phyloP scores from a whole-genome alignment of 2,888 invertebrate species.

The Sarcophaga carnaria region DNA sequence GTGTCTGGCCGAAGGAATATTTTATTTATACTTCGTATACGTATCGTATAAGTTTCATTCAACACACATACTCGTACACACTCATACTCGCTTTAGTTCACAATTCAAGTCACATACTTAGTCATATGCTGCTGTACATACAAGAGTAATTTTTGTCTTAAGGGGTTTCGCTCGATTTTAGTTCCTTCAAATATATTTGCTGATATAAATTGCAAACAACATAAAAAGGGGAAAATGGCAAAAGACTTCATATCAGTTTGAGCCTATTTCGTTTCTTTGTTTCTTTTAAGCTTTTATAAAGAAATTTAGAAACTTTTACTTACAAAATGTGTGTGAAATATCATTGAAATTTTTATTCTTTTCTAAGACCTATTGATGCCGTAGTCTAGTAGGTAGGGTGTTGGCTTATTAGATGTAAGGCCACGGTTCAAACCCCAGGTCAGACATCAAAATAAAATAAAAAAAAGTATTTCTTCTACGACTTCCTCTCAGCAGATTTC shows the following conservation, averaged over 20 bases:
- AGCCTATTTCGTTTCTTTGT: too few relatives aligned
- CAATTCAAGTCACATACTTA: neutral
- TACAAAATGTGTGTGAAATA: too few relatives aligned
- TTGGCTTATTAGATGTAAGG: too few relatives aligned
- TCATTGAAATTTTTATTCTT: too few relatives aligned
- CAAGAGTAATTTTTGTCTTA: neutral
- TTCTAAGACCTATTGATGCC: too few relatives aligned
- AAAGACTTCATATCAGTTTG: neutral
- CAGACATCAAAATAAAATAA: too few relatives aligned
- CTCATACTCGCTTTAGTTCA: neutral
- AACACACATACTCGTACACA: neutral
- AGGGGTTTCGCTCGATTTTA: conserved; percentile 24
- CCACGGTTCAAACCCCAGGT: too few relatives aligned
- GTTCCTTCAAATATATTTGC: conserved; percentile 37
- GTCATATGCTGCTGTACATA: neutral
- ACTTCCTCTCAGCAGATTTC: too few relatives aligned
- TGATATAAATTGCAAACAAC: conserved; percentile 32
- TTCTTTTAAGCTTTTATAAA: neutral
- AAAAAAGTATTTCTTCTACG: too few relatives aligned
- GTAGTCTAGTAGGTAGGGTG: too few relatives aligned
- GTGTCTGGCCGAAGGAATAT: conserved; percentile 59
- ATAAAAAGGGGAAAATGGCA: neutral
- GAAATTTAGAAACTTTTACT: neutral
- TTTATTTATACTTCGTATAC: conserved; percentile 37
- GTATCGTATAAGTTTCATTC: conserved; percentile 10